Conservation (phyloP, 1,140 invertebrate genomes). For the Aleiodes sp. region DNA sequence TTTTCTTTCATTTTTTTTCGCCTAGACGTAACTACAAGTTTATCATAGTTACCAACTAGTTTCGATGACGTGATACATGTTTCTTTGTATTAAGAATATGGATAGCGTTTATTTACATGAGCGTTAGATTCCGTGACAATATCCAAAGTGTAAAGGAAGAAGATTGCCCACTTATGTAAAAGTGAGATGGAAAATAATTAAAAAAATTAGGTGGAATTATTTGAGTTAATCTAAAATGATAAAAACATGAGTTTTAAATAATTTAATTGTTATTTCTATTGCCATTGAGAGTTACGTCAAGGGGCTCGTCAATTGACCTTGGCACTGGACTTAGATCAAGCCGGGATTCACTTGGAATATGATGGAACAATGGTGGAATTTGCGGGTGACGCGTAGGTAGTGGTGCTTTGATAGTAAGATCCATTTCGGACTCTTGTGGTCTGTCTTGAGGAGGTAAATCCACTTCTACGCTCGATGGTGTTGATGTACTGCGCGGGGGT, state of each 20-base stretch:
- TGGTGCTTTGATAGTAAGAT: conserved; percentile 59
- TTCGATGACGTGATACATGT: not conserved
- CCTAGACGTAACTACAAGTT: not conserved
- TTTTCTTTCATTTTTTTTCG: not conserved
- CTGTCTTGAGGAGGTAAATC: conserved; percentile 48
- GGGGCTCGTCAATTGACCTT: conserved; percentile 57
- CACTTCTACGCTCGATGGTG: conserved; percentile 46
- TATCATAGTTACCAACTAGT: not conserved
- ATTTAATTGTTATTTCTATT: conserved; percentile 49
- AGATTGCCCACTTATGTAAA: no score
- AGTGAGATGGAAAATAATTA: not conserved
- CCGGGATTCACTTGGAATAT: conserved; percentile 38
- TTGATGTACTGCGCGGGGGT: conserved; percentile 52
- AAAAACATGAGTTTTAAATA: not conserved
- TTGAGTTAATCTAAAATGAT: not conserved
- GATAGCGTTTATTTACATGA: conserved; percentile 12
- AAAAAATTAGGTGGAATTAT: not conserved
- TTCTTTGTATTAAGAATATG: not conserved
- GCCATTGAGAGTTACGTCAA: conserved; percentile 62
- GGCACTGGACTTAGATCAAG: conserved; percentile 49
- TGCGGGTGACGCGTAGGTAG: conserved; percentile 48
- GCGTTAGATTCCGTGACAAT: not conserved
- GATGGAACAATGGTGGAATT: conserved; percentile 55
- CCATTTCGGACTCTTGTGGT: conserved; percentile 63
- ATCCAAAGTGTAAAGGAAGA: no score